Evolutionary conservation across 2,797 vertebrate genomes (phyloP), one percentile per base, ranked within the genome.

Genomic region (Paguma larvata): DNA sequence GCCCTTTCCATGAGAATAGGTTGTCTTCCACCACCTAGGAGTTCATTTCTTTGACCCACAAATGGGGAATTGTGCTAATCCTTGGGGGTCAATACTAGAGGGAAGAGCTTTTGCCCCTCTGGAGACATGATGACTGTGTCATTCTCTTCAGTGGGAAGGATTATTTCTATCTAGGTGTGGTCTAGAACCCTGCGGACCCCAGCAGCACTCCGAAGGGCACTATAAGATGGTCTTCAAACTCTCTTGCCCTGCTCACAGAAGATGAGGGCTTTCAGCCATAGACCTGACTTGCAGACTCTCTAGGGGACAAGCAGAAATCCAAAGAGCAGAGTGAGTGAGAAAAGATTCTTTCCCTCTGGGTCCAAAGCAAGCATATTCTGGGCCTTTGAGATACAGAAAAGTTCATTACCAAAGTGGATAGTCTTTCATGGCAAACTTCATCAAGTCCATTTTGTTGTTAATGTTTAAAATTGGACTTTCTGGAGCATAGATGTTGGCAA

Each of bases 361-460:
- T 89, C 63, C 27, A 83, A 70, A 32, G 44, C 14, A 84, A 92
- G 72, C 12, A 63, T 23, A 68, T 77, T 85, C 27, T 32, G 41
- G 21, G 30, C 21, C 41, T 13, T 32, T 10, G 62, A 70, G 72
- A 90, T 65, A 77, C 12, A 91, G 88, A 95, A 80, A 18, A 32
- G 30, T 93, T 94, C 67, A 91, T 85, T 67, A 77, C 11, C 41
- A 83, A 96, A 97, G 51, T 85, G 62, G 75, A 92, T 77, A 51
- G 63, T 63, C 30, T 87, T 93, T 96, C 44, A 85, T 0, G 5
- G 46, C 32, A 96, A 96, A 85, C 5, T 44, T 53, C 85, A 46
- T 18, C 5, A 30, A 94, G 85, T 51, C 2, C 38, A 80, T 78
- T 85, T 93, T 84, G 27, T 63, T 72, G 56, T 48, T 83, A 65